phyloP scores from a whole-genome alignment of 2,113 vertebrate species.

The Mirza zaza region DNA sequence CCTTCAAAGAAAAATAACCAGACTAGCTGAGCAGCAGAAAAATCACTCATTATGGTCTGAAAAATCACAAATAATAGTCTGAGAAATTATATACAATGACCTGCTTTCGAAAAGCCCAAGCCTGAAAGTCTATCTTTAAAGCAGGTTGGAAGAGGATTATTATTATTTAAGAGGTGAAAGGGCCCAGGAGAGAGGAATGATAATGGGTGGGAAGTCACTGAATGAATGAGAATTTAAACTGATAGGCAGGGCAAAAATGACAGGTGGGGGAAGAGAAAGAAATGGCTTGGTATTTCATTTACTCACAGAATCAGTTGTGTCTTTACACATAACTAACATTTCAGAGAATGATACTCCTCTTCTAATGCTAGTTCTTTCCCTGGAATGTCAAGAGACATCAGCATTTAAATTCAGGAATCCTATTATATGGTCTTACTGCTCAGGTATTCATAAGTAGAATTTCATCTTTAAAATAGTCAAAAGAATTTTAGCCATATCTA shows the following conservation, averaged over 20 bases:
- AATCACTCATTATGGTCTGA: background rate
- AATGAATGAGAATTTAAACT: background rate
- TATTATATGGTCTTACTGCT: constrained; percentile 15
- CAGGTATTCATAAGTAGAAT: constrained; percentile 26
- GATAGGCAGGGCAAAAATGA: constrained; percentile 1
- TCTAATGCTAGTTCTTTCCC: background rate
- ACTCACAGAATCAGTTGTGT: background rate
- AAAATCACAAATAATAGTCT: background rate
- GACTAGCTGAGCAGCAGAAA: background rate
- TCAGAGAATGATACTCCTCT: constrained; percentile 31
- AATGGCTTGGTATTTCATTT: background rate
- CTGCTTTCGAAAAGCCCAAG: background rate
- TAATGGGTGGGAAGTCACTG: background rate
- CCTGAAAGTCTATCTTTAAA: background rate
- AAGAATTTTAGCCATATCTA: constrained; percentile 35
- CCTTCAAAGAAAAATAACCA: background rate
- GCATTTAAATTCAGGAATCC: constrained; percentile 40
- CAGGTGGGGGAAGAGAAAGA: background rate
- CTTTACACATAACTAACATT: background rate
- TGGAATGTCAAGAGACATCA: background rate
- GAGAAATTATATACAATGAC: background rate
- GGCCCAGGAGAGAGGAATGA: background rate
- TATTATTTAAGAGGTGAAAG: background rate
- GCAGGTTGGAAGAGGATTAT: background rate
- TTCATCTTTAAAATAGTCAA: constrained; percentile 55